These are phyloP conservation scores for Melolontha melolontha DNA, from an alignment of 2,888 invertebrate species.

Conservation along the genomic window DNA sequence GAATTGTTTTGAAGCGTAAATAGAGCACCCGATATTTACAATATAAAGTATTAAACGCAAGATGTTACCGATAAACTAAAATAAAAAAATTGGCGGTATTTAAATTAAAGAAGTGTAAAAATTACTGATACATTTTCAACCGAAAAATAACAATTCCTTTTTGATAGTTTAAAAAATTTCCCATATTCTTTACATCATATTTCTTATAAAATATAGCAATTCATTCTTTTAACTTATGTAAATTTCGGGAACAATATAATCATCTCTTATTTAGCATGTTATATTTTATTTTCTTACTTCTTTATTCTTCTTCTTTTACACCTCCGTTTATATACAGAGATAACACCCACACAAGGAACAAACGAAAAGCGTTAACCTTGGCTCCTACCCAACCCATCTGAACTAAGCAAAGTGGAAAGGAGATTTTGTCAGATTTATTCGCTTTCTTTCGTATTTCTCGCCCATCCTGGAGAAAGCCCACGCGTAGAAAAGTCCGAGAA, in stretches of 20 bases:
- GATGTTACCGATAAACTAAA: too few relatives aligned
- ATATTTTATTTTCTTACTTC: conserved; percentile 3
- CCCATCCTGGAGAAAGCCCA: not conserved
- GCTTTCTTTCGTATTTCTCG: not conserved
- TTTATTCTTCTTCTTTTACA: not conserved
- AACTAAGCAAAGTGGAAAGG: conserved; percentile 1
- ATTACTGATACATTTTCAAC: too few relatives aligned
- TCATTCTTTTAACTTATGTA: conserved; percentile 8
- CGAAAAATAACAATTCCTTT: too few relatives aligned
- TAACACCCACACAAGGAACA: conserved; percentile 7
- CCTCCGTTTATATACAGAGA: not conserved
- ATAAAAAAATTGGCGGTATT: too few relatives aligned
- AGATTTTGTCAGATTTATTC: conserved; percentile 34
- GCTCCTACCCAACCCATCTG: too few relatives aligned
- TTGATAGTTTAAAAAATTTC: too few relatives aligned
- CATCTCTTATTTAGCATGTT: conserved; percentile 3
- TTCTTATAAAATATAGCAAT: not conserved
- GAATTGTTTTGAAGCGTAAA: too few relatives aligned
- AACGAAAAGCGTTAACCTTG: not conserved
- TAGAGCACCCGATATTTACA: too few relatives aligned
- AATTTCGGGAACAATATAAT: conserved; percentile 13
- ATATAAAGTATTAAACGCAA: too few relatives aligned
- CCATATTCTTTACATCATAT: too few relatives aligned
- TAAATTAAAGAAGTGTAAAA: too few relatives aligned
- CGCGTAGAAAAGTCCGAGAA: conserved; percentile 18